phyloP scores from a whole-genome alignment of 2,888 invertebrate genomes.

The Agrypnus murinus region DNA sequence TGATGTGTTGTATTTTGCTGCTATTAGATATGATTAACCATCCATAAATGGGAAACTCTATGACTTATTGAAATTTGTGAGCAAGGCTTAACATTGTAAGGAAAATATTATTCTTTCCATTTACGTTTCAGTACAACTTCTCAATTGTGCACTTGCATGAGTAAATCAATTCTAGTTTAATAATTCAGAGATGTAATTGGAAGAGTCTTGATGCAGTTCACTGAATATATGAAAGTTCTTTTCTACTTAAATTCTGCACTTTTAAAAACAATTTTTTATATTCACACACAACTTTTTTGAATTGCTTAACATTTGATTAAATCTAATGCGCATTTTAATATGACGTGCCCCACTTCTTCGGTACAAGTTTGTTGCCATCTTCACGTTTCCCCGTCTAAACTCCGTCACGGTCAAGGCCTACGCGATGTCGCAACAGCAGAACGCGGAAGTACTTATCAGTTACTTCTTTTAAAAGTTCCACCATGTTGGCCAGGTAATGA shows the following conservation, averaged over 20 bases:
- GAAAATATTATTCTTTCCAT: no score
- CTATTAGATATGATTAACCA: no score
- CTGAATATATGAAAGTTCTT: no score
- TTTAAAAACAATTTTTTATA: constrained; percentile 58
- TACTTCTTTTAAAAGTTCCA: constrained; percentile 53
- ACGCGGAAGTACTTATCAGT: constrained; percentile 57
- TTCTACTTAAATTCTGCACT: constrained; percentile 50
- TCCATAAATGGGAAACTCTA: no score
- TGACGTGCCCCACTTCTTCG: constrained; percentile 53
- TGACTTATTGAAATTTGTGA: no score
- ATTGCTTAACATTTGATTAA: constrained; percentile 15
- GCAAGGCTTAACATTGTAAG: no score
- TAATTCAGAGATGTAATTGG: no score
- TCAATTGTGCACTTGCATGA: no score
- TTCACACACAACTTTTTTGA: constrained; percentile 55
- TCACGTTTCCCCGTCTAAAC: constrained; percentile 51
- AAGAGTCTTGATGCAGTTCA: no score
- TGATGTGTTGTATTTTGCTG: no score
- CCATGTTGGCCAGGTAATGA: constrained; percentile 52
- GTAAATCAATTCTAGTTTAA: no score
- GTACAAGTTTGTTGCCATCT: constrained; percentile 48
- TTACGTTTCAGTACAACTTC: no score
- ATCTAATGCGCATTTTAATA: constrained; percentile 44
- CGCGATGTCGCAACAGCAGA: constrained; percentile 58
- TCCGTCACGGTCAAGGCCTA: constrained; percentile 61